Percentiles rank a stretch among this genome's conserved stretches.
phyloP scores from a whole-genome alignment of 2,888 invertebrate genomes.

The Eupithecia subumbrata region DNA sequence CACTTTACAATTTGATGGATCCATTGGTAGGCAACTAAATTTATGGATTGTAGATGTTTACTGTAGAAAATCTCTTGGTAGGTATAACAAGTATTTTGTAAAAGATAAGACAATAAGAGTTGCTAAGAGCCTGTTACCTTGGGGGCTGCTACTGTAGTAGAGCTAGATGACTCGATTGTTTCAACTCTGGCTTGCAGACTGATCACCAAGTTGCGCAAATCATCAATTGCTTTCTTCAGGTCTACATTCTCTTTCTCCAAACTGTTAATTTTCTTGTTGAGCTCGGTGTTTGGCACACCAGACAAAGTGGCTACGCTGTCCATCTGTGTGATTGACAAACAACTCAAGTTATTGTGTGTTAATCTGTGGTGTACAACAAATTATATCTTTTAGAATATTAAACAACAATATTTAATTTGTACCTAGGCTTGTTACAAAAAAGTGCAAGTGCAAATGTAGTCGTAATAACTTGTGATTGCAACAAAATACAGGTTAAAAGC shows the following conservation, averaged over 20 bases:
- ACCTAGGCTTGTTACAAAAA: background rate
- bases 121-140: conserved; percentile 50
- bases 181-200: conserved; percentile 78
- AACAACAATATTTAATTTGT: background rate
- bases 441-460: background rate
- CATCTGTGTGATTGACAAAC: conserved; percentile 77
- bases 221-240: conserved; percentile 76
- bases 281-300: conserved; percentile 82
- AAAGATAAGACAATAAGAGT: background rate
- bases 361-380: background rate
- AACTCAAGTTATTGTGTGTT: background rate
- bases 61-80: no score
- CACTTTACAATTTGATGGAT: background rate
- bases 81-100: no score
- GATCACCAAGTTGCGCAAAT: conserved; percentile 75
- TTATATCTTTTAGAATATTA: background rate
- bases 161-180: conserved; percentile 63
- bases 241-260: conserved; percentile 85
- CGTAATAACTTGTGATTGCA: conserved; percentile 15
- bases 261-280: conserved; percentile 79
- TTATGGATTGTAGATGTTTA: no score
- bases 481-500: conserved; percentile 6
- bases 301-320: conserved; percentile 85
- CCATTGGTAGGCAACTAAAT: no score
- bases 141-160: conserved; percentile 53